Base-by-base conservation (phyloP, 2,797 vertebrate species). In the Tenualosa ilisha region DNA sequence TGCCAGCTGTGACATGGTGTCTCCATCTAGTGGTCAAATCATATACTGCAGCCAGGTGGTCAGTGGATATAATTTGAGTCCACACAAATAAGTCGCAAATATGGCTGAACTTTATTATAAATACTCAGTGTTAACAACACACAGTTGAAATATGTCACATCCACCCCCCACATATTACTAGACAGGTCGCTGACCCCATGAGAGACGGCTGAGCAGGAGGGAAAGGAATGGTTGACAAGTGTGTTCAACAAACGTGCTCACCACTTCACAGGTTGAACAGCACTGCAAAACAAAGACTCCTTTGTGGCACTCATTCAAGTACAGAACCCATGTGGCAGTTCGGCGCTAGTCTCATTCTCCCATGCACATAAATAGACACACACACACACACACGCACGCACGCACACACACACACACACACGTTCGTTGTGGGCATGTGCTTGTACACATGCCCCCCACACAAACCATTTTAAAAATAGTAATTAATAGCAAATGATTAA, bases 101-200 rank as follows among this genome's bases (percentile, higher is more conserved):
- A 84, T 85, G 83, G 86, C 26, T 75, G 15, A 75, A 15, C 93
- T 95, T 95, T 94, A 95, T 94, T 95, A 95, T 96, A 96, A 95
- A 95, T 95, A 96, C 95, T 95, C 95, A 96, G 94, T 95, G 94
- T 95, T 93, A 91, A 93, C 92, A 94, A 93, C 91, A 93, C 91
- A 93, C 37, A 75, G 31, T 92, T 91, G 92, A 94, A 92, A 92
- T 92, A 92, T 85, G 88, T 90, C 53, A 40, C 68, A 75, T 13
- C 40, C 24, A 75, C 68, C 68, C 68, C 37, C 31, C 13, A 75
- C 40, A 75, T 1, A 40, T 40, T 40, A 75, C 31, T 2, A 54
- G 31, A 84, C 20, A 81, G 26, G 56, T 49, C 49, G 40, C 68
- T 43, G 31, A 79, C 22, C 83, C 68, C 65, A 82, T 26, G 84